Base-by-base conservation (phyloP, 1,140 invertebrate species). In the Drosophila ironensis region DNA sequence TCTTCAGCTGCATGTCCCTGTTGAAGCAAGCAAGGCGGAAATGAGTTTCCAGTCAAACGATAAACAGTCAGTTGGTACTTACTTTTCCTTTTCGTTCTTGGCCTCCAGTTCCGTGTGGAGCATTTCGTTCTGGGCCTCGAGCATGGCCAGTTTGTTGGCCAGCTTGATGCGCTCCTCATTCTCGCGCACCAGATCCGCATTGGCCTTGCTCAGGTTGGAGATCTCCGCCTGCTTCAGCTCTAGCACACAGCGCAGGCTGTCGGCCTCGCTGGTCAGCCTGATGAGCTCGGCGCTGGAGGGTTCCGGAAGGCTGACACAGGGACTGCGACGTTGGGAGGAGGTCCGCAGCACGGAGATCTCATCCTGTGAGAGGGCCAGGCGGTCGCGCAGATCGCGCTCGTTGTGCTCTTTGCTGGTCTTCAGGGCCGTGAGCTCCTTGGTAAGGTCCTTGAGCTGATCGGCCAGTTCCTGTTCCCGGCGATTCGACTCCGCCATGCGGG, bases 171-270 rank as follows among this genome's bases (percentile, higher is more conserved):
- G 88, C 50, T 93, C 92, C 7, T 93, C 91, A 12, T 92, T 91
- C 6, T 91, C 91, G 2, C 91, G 80, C 20, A 91, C 84, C 20
- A 93, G 90, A 64, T 93, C 91, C 4, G 93, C 93, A 30, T 94
- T 92, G 14, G 93, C 92, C 52, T 94, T 93, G 35, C 94, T 91
- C 8, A 96, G 89, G 1, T 94, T 92, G 0, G 93, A 92, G 64
- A 95, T 92, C 89, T 96, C 95, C 0, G 93, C 92, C 88, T 94
- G 93, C 74, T 94, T 94, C 14, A 96, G 81, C 44, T 96, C 95
- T 4, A 96, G 91, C 0, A 96, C 95, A 14, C 93, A 93, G 33
- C 94, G 92, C 40, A 96, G 87, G 0, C 95, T 96, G 47, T 95
- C 93, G 0, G 95, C 94, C 90, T 96, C 93, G 14, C 92, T 92